Evolutionary conservation across 2,113 vertebrate genomes (phyloP), one percentile per base, ranked within the genome.

Genomic region (Noctilio leporinus): DNA sequence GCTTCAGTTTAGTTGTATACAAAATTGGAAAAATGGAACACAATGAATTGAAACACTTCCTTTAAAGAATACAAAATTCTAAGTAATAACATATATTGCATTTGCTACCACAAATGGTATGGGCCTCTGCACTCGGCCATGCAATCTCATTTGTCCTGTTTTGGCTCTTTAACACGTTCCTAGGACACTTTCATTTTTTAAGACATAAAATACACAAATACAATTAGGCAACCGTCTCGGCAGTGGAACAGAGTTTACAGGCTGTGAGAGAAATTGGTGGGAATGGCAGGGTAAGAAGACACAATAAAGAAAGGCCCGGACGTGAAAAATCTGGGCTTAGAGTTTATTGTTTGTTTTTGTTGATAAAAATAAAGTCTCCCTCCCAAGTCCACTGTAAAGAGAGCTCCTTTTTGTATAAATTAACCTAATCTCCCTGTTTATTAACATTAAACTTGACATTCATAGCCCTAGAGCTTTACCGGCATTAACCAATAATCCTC

Each of bases 391-490:
- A 69, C 33, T 83, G 38, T 47, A 57, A 89, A 82, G 69, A 55
- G 55, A 65, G 65, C 57, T 87, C 51, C 67, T 51, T 87, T 95
- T 92, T 89, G 30, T 38, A 86, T 78, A 95, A 96, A 86, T 80
- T 69, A 92, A 75, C n/a, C 11, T 92, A 84, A 92, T 95, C 88
- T 22, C 28, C 38, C 73, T 92, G 91, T 96, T 96, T 94, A 93
- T 72, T 94, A 96, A 90, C 88, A 86, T 76, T 75, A 95, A 96
- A 70, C 84, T 81, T 94, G 76, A 93, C 81, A 72, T 96, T 91
- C 85, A 89, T n/a, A 81, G 89, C 20, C 43, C 53, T 85, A 94
- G 91, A 49, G 77, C 91, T 94, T 97, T 80, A n/a, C 64, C 0
- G 1, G 81, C 91, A 83, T 96, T 95, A 95, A 67, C 81, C 40